phyloP scores from a whole-genome alignment of 2,888 invertebrate species.

The Lycophotia porphyrea region DNA sequence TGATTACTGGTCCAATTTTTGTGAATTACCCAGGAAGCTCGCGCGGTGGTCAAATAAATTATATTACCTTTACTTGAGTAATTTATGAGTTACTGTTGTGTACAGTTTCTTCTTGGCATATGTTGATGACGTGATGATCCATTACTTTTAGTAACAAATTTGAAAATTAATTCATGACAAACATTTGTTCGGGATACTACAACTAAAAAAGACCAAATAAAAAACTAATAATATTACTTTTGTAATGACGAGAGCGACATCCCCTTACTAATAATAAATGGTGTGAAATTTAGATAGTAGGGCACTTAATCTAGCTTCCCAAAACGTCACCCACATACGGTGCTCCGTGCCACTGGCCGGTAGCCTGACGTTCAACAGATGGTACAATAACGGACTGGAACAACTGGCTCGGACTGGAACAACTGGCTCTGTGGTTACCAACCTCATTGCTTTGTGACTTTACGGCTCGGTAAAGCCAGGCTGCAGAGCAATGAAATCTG shows the following conservation, averaged over 20 bases:
- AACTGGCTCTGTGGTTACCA: conserved; percentile 12
- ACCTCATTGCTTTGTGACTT: conserved; percentile 6
- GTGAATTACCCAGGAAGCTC: too few species aligned
- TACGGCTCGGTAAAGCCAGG: neutral
- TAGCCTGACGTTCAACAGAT: conserved; percentile 37
- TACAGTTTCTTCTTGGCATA: too few species aligned
- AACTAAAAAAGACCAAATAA: too few species aligned
- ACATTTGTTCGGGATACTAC: too few species aligned
- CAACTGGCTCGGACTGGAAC: conserved; percentile 1
- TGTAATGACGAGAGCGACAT: neutral
- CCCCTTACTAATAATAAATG: neutral
- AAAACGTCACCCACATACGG: conserved; percentile 23
- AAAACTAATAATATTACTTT: too few species aligned
- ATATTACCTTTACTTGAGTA: too few species aligned
- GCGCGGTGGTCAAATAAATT: too few species aligned
- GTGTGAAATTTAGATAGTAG: neutral
- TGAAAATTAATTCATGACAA: too few species aligned
- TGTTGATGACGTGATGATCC: too few species aligned
- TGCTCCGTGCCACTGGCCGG: neutral
- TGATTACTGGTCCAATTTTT: too few species aligned
- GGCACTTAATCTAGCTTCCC: conserved; percentile 29
- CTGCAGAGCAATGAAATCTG: neutral
- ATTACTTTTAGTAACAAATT: too few species aligned
- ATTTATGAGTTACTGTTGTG: too few species aligned
- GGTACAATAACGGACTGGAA: conserved; percentile 16